Percentiles rank a stretch among this genome's conserved stretches.
Evolutionary conservation across 2,888 invertebrate genomes (phyloP).

Genomic region (Pasiphila rectangulata): DNA sequence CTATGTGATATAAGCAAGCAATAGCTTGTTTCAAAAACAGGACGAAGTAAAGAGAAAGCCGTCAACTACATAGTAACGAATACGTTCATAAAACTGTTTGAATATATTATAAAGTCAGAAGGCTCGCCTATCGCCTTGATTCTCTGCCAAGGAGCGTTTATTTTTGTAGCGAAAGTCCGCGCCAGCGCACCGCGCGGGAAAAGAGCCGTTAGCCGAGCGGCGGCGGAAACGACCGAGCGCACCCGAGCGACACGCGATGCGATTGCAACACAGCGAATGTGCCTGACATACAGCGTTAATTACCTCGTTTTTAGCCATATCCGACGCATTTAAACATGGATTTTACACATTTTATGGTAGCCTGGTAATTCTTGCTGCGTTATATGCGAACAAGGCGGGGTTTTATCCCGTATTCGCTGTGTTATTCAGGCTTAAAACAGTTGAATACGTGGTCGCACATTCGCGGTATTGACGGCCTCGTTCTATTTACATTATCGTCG

Average conservation of each 20-base stretch:
- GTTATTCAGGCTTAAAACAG: slow-evolving; percentile 37
- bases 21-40: too few relatives aligned
- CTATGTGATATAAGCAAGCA: too few relatives aligned
- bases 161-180: slow-evolving; percentile 77
- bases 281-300: slow-evolving; percentile 30
- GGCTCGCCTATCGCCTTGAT: slow-evolving; percentile 77
- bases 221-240: slow-evolving; percentile 61
- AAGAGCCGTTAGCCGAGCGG: slow-evolving; percentile 73
- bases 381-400: slow-evolving; percentile 17
- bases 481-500: slow-evolving; percentile 65
- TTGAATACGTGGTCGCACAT: slow-evolving; percentile 41
- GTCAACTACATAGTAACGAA: slow-evolving; percentile 25
- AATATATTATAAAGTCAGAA: slow-evolving; percentile 64
- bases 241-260: slow-evolving; percentile 51
- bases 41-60: slow-evolving; percentile 20
- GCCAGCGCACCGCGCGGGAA: slow-evolving; percentile 50
- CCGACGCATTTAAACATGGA: slow-evolving; percentile 24
- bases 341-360: slow-evolving; percentile 35
- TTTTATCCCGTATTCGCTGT: slow-evolving; percentile 10
- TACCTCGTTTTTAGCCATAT: slow-evolving; percentile 24
- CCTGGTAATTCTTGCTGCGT: slow-evolving; percentile 18
- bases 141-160: slow-evolving; percentile 78
- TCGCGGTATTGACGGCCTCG: slow-evolving; percentile 43
- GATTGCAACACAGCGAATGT: slow-evolving; percentile 52
- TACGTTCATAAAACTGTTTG: slow-evolving; percentile 59